phyloP scores from a whole-genome alignment of 2,888 invertebrate species.

The Ophonus ardosiacus region DNA sequence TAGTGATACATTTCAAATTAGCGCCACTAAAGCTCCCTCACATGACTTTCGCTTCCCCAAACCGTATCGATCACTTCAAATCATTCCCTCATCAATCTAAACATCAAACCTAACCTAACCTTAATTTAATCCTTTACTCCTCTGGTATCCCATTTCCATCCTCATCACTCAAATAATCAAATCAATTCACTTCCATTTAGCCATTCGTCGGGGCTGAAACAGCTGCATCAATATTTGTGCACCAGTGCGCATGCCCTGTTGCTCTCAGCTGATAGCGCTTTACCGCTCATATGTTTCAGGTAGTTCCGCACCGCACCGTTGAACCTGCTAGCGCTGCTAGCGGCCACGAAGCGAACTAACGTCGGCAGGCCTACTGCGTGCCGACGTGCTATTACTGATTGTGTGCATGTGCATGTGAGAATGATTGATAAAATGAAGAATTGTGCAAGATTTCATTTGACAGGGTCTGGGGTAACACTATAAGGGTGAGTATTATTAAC shows the following conservation, averaged over 20 bases:
- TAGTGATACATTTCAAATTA: neutral
- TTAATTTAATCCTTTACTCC: slow-evolving; percentile 36
- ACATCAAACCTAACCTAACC: slow-evolving; percentile 23
- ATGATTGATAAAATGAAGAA: slow-evolving; percentile 34
- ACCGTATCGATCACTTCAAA: neutral
- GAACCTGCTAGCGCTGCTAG: slow-evolving; percentile 4
- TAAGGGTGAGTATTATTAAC: neutral
- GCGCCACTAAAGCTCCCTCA: neutral
- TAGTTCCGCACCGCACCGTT: slow-evolving; percentile 14
- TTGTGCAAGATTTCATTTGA: slow-evolving; percentile 12
- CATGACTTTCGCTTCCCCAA: neutral
- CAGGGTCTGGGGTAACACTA: neutral
- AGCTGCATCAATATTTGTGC: slow-evolving; percentile 58
- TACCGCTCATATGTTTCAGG: slow-evolving; percentile 9
- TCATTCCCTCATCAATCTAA: slow-evolving; percentile 31
- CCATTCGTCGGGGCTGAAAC: slow-evolving; percentile 3
- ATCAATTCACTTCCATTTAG: slow-evolving; percentile 55
- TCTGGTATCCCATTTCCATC: slow-evolving; percentile 28
- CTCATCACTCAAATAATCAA: slow-evolving; percentile 46
- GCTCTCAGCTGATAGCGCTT: slow-evolving; percentile 39
- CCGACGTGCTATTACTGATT: neutral
- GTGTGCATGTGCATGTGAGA: slow-evolving; percentile 27
- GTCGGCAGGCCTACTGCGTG: slow-evolving; percentile 3
- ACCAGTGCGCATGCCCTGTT: slow-evolving; percentile 17
- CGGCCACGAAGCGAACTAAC: slow-evolving; percentile 20